Conservation (phyloP, 2,888 invertebrate species). For the Aphodius granarius region DNA sequence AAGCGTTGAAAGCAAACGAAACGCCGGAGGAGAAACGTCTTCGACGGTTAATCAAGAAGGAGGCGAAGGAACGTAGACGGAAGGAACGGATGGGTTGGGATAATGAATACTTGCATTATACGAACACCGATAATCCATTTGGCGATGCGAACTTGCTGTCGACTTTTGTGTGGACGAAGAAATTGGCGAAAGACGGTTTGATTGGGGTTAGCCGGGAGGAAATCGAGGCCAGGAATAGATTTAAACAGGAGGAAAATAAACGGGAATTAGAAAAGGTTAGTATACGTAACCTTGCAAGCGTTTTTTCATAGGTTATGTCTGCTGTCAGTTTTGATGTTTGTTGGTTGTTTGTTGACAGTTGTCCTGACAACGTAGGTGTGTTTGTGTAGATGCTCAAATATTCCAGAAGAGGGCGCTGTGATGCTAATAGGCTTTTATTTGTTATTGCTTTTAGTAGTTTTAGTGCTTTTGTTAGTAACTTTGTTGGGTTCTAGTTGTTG, state of each 20-base stretch:
- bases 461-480: too few species aligned
- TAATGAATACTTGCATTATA: conserved; percentile 94
- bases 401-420: too few species aligned
- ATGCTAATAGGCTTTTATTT: too few species aligned
- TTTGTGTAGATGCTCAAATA: too few species aligned
- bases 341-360: too few species aligned
- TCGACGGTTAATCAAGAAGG: conserved; percentile 86
- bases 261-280: conserved; percentile 85
- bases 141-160: conserved; percentile 94
- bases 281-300: neutral
- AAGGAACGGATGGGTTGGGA: conserved; percentile 98
- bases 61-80: conserved; percentile 83
- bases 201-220: conserved; percentile 76
- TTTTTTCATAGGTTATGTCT: neutral
- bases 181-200: conserved; percentile 91
- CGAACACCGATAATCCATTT: conserved; percentile 98
- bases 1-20: conserved; percentile 82
- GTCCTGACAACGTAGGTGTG: too few species aligned
- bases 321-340: neutral
- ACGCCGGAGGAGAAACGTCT: conserved; percentile 90
- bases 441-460: too few species aligned
- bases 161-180: conserved; percentile 96
- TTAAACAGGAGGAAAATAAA: conserved; percentile 89
- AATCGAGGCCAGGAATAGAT: conserved; percentile 78
- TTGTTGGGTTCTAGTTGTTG: too few species aligned